Evolutionary conservation across 2,888 invertebrate species (phyloP).

Genomic region (Psococerastis gibbosa): DNA sequence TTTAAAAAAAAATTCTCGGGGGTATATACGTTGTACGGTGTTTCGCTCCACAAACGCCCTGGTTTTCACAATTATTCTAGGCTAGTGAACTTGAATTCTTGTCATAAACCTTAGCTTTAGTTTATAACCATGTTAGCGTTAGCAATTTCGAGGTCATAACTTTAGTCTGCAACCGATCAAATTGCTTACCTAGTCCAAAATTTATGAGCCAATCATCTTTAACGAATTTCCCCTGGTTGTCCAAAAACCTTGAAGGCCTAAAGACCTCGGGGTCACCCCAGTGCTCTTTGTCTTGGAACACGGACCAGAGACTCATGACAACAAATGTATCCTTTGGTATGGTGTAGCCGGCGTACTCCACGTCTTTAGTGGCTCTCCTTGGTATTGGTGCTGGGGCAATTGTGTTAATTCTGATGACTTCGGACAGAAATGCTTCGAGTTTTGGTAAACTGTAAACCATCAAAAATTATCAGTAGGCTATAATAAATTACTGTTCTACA

Average conservation of each 20-base stretch:
- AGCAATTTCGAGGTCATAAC: too few species aligned
- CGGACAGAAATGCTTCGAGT: constrained; percentile 15
- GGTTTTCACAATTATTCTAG: too few species aligned
- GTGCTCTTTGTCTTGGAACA: constrained; percentile 15
- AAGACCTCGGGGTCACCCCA: constrained; percentile 19
- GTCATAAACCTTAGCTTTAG: too few species aligned
- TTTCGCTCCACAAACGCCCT: too few species aligned
- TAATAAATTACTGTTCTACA: too few species aligned
- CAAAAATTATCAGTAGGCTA: too few species aligned
- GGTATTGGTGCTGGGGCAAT: constrained; percentile 15
- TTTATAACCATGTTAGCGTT: too few species aligned
- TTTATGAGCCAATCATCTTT: constrained; percentile 16
- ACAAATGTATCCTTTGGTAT: constrained; percentile 16
- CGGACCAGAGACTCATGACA: constrained; percentile 15
- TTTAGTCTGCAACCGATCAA: too few species aligned
- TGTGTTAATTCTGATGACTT: constrained; percentile 16
- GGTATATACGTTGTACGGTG: too few species aligned
- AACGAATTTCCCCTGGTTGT: constrained; percentile 15
- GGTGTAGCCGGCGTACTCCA: constrained; percentile 14
- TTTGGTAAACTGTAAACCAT: constrained; percentile 15
- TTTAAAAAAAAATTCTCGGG: too few species aligned
- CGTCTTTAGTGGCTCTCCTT: constrained; percentile 13
- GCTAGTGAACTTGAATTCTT: too few species aligned
- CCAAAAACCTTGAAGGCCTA: constrained; percentile 17
- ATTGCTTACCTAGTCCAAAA: constrained; percentile 18